Evolutionary conservation across 1,140 invertebrate species (phyloP), one percentile per base, ranked within the genome.

Genomic region (Cyrtorhinus lividipennis): DNA sequence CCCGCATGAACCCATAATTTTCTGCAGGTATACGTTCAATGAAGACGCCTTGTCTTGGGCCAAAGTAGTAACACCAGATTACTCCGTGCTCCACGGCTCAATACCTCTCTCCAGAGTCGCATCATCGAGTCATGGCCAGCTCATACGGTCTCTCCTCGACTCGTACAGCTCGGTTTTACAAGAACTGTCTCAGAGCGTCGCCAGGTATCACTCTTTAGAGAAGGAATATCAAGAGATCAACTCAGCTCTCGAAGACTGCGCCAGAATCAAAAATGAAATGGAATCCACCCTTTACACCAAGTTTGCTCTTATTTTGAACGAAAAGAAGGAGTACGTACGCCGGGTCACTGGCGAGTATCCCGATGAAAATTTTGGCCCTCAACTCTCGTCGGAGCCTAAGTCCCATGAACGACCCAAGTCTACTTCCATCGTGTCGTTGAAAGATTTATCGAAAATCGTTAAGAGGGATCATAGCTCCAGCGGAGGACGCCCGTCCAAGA

Each of bases 311-410:
- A 12, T 53, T 15, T 20, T 53, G 10, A 53, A 53, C 48, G 48
- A 53, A 53, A 53, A 53, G 48, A 53, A 53, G 18, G 48, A 53
- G 20, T 53, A 53, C 48, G 48, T 53, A 5, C 48, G 48, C 10
- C 8, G 48, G 20, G 20, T 53, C 12, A 53, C 48, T 12, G 48
- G 48, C 12, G 18, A 22, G 20, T 5, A 53, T 5, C 12, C 20
- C 20, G 18, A 8, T 5, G 48, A 53, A 53, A 22, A 53, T 20
- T 53, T 53, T 20, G 48, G 48, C 5, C 48, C 48, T 15, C 12
- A 3, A 5, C 48, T 22, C 5, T 22, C 48, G 10, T 53, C 48
- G 10, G 48, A 53, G 5, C 20, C 48, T 8, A 22, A 53, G 5
- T 10, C 48, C 12, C n/a, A n/a, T n/a, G 48, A 53, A 20, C 8